Base-by-base conservation (phyloP, 2,888 invertebrate species). In the Pandemis heparana region DNA sequence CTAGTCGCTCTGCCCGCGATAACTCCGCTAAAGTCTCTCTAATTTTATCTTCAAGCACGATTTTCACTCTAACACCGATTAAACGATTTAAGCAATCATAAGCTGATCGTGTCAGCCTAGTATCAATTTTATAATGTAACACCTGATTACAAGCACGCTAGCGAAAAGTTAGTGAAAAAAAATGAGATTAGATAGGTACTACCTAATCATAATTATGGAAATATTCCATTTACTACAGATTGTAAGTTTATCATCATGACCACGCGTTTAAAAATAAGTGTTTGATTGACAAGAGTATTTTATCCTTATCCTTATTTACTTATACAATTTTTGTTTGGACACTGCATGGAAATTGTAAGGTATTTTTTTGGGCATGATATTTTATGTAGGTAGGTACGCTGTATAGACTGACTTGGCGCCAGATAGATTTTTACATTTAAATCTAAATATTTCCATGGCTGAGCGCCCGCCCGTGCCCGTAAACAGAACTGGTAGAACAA, bases 401-500 rank as follows among this genome's bases (percentile, higher is more conserved):
- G 5, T 3, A 46, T 43, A n/a, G 43, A 41, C 60, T 46, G 2
- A 46, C 46, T 46, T 65, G 51, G 51, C 51, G 53, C 61, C 63
- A 64, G 18, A 32, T 38, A 59, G 46, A 48, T 3, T 43, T 64
- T 65, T 65, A 64, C 64, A 69, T 69, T 12, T 61, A n/a, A 69
- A 68, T 60, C 32, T 41, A 60, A 68, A 69, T 63, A 62, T 61
- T 53, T 43, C 53, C 60, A 18, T 41, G 51, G 65, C 38, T 16
- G 43, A 16, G 12, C 14, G 56, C 56, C 18, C 38, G 68, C 39
- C 48, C 61, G 43, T 16, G 67, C 48, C 39, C 68, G 56, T 73
- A 73, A 48, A 12, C 69, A 74, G 43, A 60, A 70, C 74, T 65
- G 65, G 74, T 74, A 59, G 65, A 61, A 74, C 74, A 32, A 38